Percentiles rank a stretch among this genome's conserved stretches.
phyloP scores from a whole-genome alignment of 1,140 invertebrate genomes.

The Portunus trituberculatus region DNA sequence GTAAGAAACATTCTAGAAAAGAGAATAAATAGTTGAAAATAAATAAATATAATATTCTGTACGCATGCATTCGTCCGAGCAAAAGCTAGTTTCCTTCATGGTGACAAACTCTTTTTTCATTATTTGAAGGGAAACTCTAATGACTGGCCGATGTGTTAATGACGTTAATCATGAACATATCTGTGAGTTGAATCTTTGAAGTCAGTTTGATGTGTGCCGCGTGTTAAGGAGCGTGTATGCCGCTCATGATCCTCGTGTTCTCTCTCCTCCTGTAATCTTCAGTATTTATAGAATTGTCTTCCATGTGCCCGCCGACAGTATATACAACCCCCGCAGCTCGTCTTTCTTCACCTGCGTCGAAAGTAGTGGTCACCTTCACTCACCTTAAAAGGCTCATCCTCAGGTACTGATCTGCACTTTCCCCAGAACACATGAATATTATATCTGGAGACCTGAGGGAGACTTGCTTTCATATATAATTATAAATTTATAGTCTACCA shows the following conservation, averaged over 20 bases:
- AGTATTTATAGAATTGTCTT: neutral
- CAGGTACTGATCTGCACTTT: neutral
- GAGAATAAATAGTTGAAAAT: too few species aligned
- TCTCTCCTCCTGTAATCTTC: slow-evolving; percentile 11
- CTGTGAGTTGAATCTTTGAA: neutral
- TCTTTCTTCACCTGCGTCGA: neutral
- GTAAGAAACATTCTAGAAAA: too few species aligned
- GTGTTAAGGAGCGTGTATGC: neutral
- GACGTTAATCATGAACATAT: too few species aligned
- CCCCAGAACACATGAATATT: neutral
- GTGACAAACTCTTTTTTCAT: too few species aligned
- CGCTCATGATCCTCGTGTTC: neutral
- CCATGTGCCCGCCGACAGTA: neutral
- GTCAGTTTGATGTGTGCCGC: neutral
- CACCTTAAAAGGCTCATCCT: slow-evolving; percentile 20
- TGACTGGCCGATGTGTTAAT: too few species aligned
- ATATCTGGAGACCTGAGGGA: neutral
- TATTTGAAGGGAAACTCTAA: too few species aligned
- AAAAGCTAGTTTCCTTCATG: too few species aligned
- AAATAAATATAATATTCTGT: too few species aligned
- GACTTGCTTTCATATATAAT: neutral
- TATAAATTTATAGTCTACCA: neutral
- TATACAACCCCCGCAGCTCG: neutral
- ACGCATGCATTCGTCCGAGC: too few species aligned
- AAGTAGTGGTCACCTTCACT: neutral